phyloP scores from a whole-genome alignment of 2,888 invertebrate genomes.

The Drosophila neotestacea region DNA sequence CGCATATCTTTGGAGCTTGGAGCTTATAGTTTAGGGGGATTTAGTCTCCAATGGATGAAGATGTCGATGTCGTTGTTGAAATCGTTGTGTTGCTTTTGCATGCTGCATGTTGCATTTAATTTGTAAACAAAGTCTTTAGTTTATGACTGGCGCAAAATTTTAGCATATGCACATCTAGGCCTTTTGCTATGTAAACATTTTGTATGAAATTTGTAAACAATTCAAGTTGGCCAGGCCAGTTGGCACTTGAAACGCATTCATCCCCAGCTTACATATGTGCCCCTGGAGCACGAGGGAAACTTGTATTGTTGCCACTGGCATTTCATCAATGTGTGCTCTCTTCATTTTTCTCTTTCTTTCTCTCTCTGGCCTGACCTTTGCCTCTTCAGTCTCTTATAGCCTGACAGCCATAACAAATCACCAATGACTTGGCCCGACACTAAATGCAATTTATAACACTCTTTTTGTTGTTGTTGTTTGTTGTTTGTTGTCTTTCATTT shows the following conservation, averaged over 20 bases:
- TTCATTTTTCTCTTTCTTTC: background rate
- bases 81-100: slow-evolving; percentile 54
- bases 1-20: slow-evolving; percentile 52
- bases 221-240: slow-evolving; percentile 56
- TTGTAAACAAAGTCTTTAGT: slow-evolving; percentile 83
- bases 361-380: slow-evolving; percentile 20
- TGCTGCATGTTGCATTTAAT: slow-evolving; percentile 80
- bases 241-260: slow-evolving; percentile 56
- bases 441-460: slow-evolving; percentile 80
- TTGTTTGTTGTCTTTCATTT: slow-evolving; percentile 1
- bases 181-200: slow-evolving; percentile 49
- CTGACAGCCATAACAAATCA: slow-evolving; percentile 75
- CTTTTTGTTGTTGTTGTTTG: slow-evolving; percentile 22
- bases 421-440: slow-evolving; percentile 75
- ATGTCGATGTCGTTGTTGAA: slow-evolving; percentile 51
- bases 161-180: slow-evolving; percentile 67
- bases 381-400: slow-evolving; percentile 7
- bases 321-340: slow-evolving; percentile 64
- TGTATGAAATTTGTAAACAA: slow-evolving; percentile 80
- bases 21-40: slow-evolving; percentile 31
- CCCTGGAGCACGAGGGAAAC: background rate
- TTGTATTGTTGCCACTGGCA: slow-evolving; percentile 56
- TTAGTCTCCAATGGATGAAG: slow-evolving; percentile 52
- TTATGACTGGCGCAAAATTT: slow-evolving; percentile 78
- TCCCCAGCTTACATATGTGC: slow-evolving; percentile 52